Conservation (phyloP, 2,888 invertebrate species). For the Leucoma salicis region DNA sequence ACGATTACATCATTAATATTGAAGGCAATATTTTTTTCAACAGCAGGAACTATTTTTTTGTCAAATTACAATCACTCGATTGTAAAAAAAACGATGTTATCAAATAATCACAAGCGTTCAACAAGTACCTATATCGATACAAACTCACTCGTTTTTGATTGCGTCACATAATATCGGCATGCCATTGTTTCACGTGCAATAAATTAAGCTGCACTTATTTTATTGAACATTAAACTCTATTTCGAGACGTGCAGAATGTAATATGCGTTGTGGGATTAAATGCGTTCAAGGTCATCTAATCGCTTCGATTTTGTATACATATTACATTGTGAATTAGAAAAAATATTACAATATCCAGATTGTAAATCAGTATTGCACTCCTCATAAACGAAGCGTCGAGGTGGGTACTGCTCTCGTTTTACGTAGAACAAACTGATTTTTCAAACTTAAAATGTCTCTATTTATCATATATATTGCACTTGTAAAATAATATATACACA, state of each 20-base stretch:
- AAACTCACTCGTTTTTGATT: slow-evolving; percentile 37
- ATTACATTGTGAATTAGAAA: background rate
- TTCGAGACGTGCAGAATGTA: slow-evolving; percentile 3
- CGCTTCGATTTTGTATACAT: slow-evolving; percentile 30
- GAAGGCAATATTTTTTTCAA: slow-evolving; percentile 1
- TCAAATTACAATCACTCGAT: slow-evolving; percentile 19
- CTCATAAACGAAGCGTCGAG: too few relatives aligned
- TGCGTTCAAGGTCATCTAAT: slow-evolving; percentile 38
- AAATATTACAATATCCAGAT: background rate
- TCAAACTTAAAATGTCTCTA: too few relatives aligned
- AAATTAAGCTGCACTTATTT: slow-evolving; percentile 21
- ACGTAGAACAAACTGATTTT: too few relatives aligned
- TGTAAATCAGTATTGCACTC: too few relatives aligned
- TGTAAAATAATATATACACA: too few relatives aligned
- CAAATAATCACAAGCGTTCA: slow-evolving; percentile 38
- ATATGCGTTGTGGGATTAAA: slow-evolving; percentile 12
- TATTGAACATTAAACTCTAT: slow-evolving; percentile 30
- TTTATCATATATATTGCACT: too few relatives aligned
- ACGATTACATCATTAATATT: background rate
- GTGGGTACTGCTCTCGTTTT: too few relatives aligned
- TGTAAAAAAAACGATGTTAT: slow-evolving; percentile 33
- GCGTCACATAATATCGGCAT: slow-evolving; percentile 55
- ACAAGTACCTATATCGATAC: slow-evolving; percentile 45
- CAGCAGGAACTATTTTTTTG: slow-evolving; percentile 9
- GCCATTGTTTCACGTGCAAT: slow-evolving; percentile 50